Base-by-base conservation (phyloP, 2,888 invertebrate species). In the Phalera bucephala region DNA sequence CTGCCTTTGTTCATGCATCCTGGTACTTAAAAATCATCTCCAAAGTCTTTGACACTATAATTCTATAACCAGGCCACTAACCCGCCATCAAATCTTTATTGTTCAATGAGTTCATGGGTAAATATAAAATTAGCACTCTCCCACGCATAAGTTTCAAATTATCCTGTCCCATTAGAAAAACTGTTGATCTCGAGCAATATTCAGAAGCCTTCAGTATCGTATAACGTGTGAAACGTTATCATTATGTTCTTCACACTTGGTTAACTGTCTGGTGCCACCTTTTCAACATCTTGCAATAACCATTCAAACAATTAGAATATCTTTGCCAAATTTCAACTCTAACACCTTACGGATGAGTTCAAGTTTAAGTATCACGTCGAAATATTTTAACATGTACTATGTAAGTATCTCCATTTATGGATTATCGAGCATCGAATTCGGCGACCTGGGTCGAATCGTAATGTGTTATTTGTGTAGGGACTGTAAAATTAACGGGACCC, bases 401-500 rank as follows among this genome's bases (percentile, higher is more conserved):
- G 17, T 17, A 3, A 17, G 3, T 17, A 17, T 3, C 3, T 9
- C 77, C 76, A 58, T 78, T 58, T 76, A 68, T 49, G 72, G 74
- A 53, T 47, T 62, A 69, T 62, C 50, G 48, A 42, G 51, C 51
- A 64, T 73, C 68, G 65, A 70, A 68, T 70, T 72, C 59, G 74
- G 58, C 54, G 46, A 73, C 73, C 55, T 59, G 66, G 48, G 58
- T 56, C 57, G 84, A 73, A 79, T 86, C 62, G 60, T 75, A 81
- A 82, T 80, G 72, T 54, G 46, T 60, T 66, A 67, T 72, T 71
- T 72, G 68, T 71, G 67, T 64, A 60, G 67, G 63, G 71, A 59
- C 72, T 68, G 68, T 76, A 60, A 80, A 72, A 74, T 74, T 81
- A 86, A 85, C 86, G 86, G 85, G 62, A 83, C 67, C 52, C 47